A percentile compares a stretch with the other conserved stretches of the same genome.
These are phyloP conservation scores for Coenonympha glycerion DNA, from an alignment of 2,888 invertebrate species.

Conservation along the genomic window DNA sequence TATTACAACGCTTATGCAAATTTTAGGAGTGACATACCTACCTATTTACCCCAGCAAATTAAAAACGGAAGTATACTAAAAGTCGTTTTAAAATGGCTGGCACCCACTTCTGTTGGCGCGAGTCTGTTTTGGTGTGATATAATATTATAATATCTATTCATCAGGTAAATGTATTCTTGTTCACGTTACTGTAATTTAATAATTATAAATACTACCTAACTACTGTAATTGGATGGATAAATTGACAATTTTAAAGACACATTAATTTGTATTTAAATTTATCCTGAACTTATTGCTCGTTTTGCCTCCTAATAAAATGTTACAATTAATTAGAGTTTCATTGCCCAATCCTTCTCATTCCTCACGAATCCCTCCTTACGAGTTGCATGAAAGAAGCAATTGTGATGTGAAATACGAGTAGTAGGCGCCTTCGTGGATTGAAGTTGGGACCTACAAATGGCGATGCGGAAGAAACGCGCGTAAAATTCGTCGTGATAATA, in stretches of 20 bases:
- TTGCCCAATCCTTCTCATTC: no score
- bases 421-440: no score
- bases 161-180: slow-evolving; percentile 52
- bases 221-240: slow-evolving; percentile 69
- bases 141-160: slow-evolving; percentile 28
- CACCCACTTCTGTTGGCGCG: slow-evolving; percentile 44
- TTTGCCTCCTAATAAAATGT: slow-evolving; percentile 77
- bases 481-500: no score
- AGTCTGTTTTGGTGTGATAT: slow-evolving; percentile 59
- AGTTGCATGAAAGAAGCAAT: no score
- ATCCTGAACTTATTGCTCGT: slow-evolving; percentile 74
- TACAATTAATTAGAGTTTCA: slow-evolving; percentile 50
- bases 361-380: no score
- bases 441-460: no score
- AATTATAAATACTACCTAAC: slow-evolving; percentile 45
- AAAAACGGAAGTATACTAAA: not conserved
- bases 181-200: slow-evolving; percentile 74
- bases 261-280: slow-evolving; percentile 72
- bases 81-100: not conserved
- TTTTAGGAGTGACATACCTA: no score
- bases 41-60: no score
- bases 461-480: no score
- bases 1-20: not conserved
- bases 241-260: slow-evolving; percentile 70
- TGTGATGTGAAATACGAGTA: no score